Evolutionary conservation across 2,888 invertebrate species (phyloP).

Genomic region (Lycaena phlaeas): DNA sequence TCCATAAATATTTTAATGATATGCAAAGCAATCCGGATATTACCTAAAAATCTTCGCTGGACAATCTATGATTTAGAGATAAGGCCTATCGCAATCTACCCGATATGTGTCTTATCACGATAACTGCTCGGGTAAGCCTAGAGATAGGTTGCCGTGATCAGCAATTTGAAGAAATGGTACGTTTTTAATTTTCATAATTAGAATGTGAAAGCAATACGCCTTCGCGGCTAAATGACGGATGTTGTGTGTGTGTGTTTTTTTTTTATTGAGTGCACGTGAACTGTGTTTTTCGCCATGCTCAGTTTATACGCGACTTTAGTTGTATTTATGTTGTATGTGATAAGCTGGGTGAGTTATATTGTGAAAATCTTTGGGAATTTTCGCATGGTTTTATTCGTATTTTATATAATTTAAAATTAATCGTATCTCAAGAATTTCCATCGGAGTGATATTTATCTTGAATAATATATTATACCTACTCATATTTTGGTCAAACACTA

Average conservation of each 20-base stretch:
- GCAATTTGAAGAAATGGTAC: conserved; percentile 52
- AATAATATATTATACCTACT: too few species aligned
- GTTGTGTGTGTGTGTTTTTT: too few species aligned
- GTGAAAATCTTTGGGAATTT: too few species aligned
- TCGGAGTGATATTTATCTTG: too few species aligned
- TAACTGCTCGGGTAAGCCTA: conserved; percentile 23
- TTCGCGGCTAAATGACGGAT: conserved; percentile 15
- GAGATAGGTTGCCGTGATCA: conserved; percentile 38
- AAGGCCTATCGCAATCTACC: conserved; percentile 8
- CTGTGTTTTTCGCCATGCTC: conserved; percentile 23
- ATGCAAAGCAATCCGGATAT: conserved; percentile 1
- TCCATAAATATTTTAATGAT: background rate
- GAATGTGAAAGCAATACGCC: conserved; percentile 17
- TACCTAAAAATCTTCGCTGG: conserved; percentile 1
- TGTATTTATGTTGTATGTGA: conserved; percentile 30
- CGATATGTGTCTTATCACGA: conserved; percentile 25
- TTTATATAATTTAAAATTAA: too few species aligned
- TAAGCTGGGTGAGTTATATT: conserved; percentile 32
- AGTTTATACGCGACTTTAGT: conserved; percentile 26
- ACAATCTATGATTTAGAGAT: conserved; percentile 10
- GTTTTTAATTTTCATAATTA: conserved; percentile 39
- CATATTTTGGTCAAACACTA: too few species aligned
- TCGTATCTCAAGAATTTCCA: too few species aligned
- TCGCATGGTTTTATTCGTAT: background rate
- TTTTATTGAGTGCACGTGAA: conserved; percentile 16